Conservation (phyloP, 2,113 vertebrate species). For the Hippotragus niger region DNA sequence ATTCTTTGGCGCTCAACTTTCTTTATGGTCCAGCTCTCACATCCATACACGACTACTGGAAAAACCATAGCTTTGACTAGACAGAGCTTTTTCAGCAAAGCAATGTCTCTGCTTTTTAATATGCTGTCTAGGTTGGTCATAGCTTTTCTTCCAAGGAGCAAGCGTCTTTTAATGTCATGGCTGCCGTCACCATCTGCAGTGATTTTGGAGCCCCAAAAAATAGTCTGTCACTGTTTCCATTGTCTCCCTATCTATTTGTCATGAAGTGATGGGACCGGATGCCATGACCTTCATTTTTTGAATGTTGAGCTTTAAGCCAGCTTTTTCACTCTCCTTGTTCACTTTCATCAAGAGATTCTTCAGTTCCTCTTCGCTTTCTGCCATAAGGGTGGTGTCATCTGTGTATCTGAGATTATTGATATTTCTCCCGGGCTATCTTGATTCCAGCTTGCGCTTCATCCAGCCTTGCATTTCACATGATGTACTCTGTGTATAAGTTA, state of each 20-base stretch:
- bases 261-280: neutral
- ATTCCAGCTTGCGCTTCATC: neutral
- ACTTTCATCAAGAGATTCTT: neutral
- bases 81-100: neutral
- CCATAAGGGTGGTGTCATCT: neutral
- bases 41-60: neutral
- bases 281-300: neutral
- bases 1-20: accelerated
- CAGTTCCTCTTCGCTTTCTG: neutral
- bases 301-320: neutral
- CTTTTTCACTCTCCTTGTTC: neutral
- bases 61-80: neutral
- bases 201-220: neutral
- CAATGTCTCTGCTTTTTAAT: neutral
- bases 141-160: no score
- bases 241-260: neutral
- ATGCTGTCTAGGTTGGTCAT: no score
- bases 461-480: neutral
- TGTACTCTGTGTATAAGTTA: neutral
- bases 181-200: neutral
- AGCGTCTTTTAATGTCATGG: neutral
- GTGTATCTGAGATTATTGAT: neutral
- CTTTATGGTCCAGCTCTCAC: neutral
- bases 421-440: neutral
- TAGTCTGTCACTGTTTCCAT: neutral